Percentiles rank a stretch among this genome's conserved stretches.
Evolutionary conservation across 2,113 vertebrate genomes (phyloP).

Genomic region (Hylia prasina): DNA sequence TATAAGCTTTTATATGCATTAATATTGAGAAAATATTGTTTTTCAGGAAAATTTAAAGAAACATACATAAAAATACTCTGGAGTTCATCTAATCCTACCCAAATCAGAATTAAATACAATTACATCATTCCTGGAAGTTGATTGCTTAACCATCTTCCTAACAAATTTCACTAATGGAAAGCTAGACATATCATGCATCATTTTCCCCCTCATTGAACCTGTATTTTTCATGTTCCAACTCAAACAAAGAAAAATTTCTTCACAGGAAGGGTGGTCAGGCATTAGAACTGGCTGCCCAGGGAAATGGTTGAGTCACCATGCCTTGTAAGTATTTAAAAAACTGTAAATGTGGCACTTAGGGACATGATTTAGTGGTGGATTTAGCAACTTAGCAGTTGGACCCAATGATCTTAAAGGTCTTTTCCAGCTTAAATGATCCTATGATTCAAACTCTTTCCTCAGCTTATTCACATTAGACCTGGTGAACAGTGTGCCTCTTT

Average conservation of each 20-base stretch:
- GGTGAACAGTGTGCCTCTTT: background rate
- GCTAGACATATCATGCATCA: rapidly evolving
- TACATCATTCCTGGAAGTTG: background rate
- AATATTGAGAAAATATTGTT: background rate
- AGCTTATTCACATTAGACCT: too few relatives aligned
- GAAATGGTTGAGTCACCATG: background rate
- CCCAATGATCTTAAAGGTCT: background rate
- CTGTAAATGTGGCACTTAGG: background rate
- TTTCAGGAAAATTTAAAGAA: background rate
- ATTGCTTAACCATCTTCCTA: background rate
- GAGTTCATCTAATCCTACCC: background rate
- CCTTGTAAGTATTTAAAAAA: background rate
- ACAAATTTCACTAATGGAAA: background rate
- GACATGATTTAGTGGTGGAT: background rate
- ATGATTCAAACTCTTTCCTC: background rate
- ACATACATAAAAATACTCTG: background rate
- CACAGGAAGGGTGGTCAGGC: background rate
- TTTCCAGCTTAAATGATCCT: background rate
- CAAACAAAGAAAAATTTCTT: background rate
- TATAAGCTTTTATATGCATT: background rate
- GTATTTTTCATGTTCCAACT: background rate
- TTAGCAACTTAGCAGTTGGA: background rate
- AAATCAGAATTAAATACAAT: background rate
- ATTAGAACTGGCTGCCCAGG: background rate
- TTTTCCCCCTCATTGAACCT: background rate